Base-by-base conservation (phyloP, 1,140 invertebrate genomes). In the Gryllus bimaculatus region DNA sequence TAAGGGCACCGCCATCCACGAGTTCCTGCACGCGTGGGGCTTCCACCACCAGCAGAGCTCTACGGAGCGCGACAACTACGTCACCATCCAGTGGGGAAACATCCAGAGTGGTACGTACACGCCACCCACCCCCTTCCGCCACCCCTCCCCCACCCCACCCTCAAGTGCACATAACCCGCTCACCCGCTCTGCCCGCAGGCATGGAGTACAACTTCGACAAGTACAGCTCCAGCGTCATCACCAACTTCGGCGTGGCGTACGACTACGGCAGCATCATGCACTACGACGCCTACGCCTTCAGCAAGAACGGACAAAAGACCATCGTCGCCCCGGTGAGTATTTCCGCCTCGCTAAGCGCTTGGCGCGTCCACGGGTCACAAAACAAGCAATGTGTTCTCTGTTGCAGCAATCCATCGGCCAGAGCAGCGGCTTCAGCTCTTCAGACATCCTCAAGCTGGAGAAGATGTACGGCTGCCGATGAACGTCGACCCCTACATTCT, bases 181-280 rank as follows among this genome's bases (percentile, higher is more conserved):
- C 10, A 66, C 0, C 18, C 7, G 10, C 18, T 20, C 80, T 15
- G 76, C 18, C 83, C 85, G 78, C 81, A 88, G 91, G 89, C 0
- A 88, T 86, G 26, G 89, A 90, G 81, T 87, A 90, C 82, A 93
- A 93, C 82, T 93, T 93, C 82, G 89, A 89, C 49, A 93, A 93
- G 82, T 92, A 92, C 81, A 39, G 39, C 48, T 20, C 79, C 7
- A 47, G 20, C 26, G 48, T 7, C 8, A 54, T 79, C 12, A 79
- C 7, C 21, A 76, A 26, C 74, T 77, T 74, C 48, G 79, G 79
- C 7, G 75, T 76, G 21, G 74, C 75, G 15, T 94, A 94, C 81
- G 94, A 95, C 85, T 95, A 93, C 82, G 88, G 90, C 77, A 94
- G 93, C 80, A 91, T 96, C 2, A 95, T 95, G 93, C 94, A 96